Evolutionary conservation across 2,113 vertebrate genomes (phyloP).

Genomic region (Amblyornis subalaris): DNA sequence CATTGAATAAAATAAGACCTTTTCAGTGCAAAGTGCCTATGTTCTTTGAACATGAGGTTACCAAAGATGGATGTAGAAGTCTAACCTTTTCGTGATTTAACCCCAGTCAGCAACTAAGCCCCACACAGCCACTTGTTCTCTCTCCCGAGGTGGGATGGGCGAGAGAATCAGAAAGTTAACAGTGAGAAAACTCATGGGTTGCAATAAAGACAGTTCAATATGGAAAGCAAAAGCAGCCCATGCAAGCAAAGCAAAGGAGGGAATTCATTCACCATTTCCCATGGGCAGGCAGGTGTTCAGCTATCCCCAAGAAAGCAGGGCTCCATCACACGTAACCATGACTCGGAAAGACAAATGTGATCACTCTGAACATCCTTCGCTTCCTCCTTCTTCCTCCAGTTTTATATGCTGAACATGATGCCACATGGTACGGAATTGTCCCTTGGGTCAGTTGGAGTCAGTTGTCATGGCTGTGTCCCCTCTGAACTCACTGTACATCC

Average conservation of each 20-base stretch:
- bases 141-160: no score
- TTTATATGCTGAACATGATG: not conserved
- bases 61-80: not conserved
- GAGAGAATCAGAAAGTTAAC: not conserved
- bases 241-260: not conserved
- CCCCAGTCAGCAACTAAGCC: not conserved
- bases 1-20: not conserved
- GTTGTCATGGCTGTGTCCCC: not conserved
- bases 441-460: not conserved
- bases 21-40: not conserved
- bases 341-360: not conserved
- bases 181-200: not conserved
- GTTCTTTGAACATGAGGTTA: not conserved
- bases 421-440: no score
- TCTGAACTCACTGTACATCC: not conserved
- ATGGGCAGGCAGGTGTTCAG: fast-evolving
- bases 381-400: not conserved
- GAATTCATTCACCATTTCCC: not conserved
- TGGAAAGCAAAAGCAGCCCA: not conserved
- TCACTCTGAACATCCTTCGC: not conserved
- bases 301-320: not conserved
- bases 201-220: not conserved
- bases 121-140: not conserved
- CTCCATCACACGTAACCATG: fast-evolving
- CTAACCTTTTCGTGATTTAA: not conserved